Evolutionary conservation across 1,140 invertebrate species (phyloP).

Genomic region (Heterodera schachtii): DNA sequence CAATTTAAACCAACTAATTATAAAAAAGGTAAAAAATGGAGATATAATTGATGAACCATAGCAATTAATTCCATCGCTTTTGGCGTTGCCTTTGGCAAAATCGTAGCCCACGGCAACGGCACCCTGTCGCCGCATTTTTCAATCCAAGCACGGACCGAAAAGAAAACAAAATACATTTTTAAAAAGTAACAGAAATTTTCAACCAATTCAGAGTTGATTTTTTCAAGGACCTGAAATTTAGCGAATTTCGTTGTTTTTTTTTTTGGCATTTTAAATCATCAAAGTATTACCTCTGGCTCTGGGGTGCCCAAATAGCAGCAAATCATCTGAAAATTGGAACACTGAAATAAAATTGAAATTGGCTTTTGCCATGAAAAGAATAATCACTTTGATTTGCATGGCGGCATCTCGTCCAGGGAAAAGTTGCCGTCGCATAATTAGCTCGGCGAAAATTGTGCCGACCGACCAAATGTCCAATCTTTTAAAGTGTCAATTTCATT

Average conservation of each 20-base stretch:
- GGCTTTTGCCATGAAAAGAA: too few relatives aligned
- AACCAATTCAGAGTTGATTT: constrained; percentile 40
- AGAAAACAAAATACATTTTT: neutral
- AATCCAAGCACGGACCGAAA: constrained; percentile 33
- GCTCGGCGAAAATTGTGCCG: constrained; percentile 95
- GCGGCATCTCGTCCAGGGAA: constrained; percentile 88
- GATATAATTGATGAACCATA: constrained; percentile 24
- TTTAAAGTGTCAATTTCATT: neutral
- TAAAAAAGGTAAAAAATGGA: neutral
- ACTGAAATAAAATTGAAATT: too few relatives aligned
- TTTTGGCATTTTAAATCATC: neutral
- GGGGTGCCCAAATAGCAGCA: constrained; percentile 53
- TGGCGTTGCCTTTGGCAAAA: constrained; percentile 47
- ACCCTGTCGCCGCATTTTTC: constrained; percentile 38
- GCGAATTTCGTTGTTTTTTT: neutral
- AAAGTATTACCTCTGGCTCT: constrained; percentile 30
- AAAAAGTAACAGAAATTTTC: neutral
- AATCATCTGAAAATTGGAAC: constrained; percentile 36
- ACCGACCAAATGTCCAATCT: constrained; percentile 96
- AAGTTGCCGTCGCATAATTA: constrained; percentile 87
- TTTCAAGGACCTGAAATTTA: constrained; percentile 33
- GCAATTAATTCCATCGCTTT: constrained; percentile 43
- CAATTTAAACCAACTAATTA: too few relatives aligned
- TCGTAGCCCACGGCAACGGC: constrained; percentile 37
- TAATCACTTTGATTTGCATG: constrained; percentile 47